Evolutionary conservation across 2,797 vertebrate genomes (phyloP).

Genomic region (Urophycis tenuis): DNA sequence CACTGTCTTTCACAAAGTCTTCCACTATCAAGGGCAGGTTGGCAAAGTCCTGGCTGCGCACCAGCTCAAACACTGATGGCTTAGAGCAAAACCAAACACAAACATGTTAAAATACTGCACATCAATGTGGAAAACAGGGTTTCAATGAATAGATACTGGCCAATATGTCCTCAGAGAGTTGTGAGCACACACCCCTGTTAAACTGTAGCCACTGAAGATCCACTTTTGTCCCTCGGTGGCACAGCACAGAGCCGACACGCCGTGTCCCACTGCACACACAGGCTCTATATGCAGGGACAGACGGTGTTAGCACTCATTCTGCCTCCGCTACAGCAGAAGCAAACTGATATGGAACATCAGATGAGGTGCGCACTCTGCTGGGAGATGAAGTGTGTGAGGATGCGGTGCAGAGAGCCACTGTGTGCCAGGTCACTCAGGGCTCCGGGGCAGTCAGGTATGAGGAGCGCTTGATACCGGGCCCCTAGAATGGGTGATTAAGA

Average conservation of each 20-base stretch:
- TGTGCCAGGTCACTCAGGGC: slow-evolving; percentile 86
- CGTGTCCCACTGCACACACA: slow-evolving; percentile 88
- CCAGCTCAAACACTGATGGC: slow-evolving; percentile 92
- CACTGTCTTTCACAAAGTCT: slow-evolving; percentile 93
- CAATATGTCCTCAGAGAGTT: not conserved
- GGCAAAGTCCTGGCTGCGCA: slow-evolving; percentile 81
- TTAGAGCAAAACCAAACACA: slow-evolving; percentile 42
- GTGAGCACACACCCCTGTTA: slow-evolving; percentile 82
- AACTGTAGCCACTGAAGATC: slow-evolving; percentile 86
- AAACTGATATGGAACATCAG: not conserved
- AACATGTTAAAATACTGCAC: slow-evolving; percentile 12
- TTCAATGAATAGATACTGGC: not conserved
- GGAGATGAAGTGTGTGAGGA: slow-evolving; percentile 85
- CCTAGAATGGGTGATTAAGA: slow-evolving; percentile 62
- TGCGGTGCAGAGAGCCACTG: slow-evolving; percentile 91
- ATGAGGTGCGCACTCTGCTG: slow-evolving; percentile 70
- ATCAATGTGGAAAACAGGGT: not conserved
- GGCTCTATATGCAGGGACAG: slow-evolving; percentile 70
- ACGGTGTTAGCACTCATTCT: not conserved
- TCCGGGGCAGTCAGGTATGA: slow-evolving; percentile 91
- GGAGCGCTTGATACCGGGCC: slow-evolving; percentile 85
- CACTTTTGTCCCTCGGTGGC: slow-evolving; percentile 85
- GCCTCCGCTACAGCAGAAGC: not conserved
- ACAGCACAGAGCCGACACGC: slow-evolving; percentile 88
- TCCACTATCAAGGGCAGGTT: slow-evolving; percentile 88